A percentile compares a stretch with the other conserved stretches of the same genome.
These are phyloP conservation scores for Galeruca laticollis DNA, from an alignment of 2,888 invertebrate genomes.

Conservation along the genomic window DNA sequence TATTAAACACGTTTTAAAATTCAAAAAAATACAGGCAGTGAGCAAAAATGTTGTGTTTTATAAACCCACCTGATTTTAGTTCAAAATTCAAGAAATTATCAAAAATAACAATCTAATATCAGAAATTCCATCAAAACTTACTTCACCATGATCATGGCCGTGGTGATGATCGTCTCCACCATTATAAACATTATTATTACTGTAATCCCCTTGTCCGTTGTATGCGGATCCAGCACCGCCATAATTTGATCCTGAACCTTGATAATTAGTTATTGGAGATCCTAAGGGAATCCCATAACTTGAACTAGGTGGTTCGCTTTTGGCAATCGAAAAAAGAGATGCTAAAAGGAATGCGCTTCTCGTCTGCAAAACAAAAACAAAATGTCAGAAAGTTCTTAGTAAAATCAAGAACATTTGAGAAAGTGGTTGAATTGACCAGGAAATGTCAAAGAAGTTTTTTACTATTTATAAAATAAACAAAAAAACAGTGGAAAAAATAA, in stretches of 20 bases:
- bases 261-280: conserved; percentile 56
- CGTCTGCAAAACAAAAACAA: conserved; percentile 32
- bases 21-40: too few relatives aligned
- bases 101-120: neutral
- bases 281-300: conserved; percentile 59
- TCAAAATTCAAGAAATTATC: too few relatives aligned
- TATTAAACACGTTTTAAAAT: too few relatives aligned
- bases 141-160: conserved; percentile 63
- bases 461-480: too few relatives aligned
- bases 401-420: too few relatives aligned
- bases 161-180: conserved; percentile 64
- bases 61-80: too few relatives aligned
- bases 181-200: conserved; percentile 57
- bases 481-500: too few relatives aligned
- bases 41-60: too few relatives aligned
- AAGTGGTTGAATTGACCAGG: too few relatives aligned
- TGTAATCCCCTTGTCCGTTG: conserved; percentile 14
- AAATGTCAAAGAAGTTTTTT: too few relatives aligned
- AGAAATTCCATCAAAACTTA: conserved; percentile 41
- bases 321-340: conserved; percentile 38
- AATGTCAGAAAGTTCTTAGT: too few relatives aligned
- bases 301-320: conserved; percentile 56
- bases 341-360: conserved; percentile 32
- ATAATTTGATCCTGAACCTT: conserved; percentile 14
- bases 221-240: neutral